These are phyloP conservation scores for Lapara coniferarum DNA, from an alignment of 2,888 invertebrate species.

Conservation along the genomic window DNA sequence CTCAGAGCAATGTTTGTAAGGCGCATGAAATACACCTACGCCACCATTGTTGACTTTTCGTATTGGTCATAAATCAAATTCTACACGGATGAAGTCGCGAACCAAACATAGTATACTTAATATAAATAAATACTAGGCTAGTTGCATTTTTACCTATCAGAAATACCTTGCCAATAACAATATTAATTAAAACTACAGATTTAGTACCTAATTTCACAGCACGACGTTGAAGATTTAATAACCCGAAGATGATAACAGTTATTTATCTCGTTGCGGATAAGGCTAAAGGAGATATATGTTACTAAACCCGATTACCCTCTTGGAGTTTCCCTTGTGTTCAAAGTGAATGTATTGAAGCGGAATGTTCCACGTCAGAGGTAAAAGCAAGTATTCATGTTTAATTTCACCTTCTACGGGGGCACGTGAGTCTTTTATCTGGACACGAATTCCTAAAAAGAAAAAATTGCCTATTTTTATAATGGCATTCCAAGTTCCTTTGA, in stretches of 20 bases:
- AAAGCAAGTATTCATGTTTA: conserved; percentile 82
- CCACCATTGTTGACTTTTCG: no score
- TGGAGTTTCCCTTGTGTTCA: conserved; percentile 74
- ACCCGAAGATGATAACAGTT: conserved; percentile 55
- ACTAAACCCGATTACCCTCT: conserved; percentile 70
- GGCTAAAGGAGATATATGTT: conserved; percentile 58
- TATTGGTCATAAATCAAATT: no score
- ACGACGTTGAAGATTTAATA: conserved; percentile 37
- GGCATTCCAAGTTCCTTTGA: no score
- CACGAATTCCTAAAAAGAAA: conserved; percentile 63
- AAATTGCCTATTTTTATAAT: conserved; percentile 12
- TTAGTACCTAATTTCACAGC: background rate
- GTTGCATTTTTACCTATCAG: no score
- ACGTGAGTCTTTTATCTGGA: conserved; percentile 70
- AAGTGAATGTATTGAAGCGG: conserved; percentile 77
- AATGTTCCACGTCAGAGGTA: conserved; percentile 80
- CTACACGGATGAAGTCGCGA: no score
- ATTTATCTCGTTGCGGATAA: conserved; percentile 60
- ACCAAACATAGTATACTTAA: no score
- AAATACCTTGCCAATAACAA: no score
- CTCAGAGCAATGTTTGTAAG: no score
- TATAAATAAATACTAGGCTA: no score
- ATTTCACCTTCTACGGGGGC: conserved; percentile 71
- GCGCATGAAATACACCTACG: no score
- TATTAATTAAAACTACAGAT: no score